Evolutionary conservation across 2,797 vertebrate species (phyloP), one percentile per base, ranked within the genome.

Genomic region (Phrynocephalus forsythii): DNA sequence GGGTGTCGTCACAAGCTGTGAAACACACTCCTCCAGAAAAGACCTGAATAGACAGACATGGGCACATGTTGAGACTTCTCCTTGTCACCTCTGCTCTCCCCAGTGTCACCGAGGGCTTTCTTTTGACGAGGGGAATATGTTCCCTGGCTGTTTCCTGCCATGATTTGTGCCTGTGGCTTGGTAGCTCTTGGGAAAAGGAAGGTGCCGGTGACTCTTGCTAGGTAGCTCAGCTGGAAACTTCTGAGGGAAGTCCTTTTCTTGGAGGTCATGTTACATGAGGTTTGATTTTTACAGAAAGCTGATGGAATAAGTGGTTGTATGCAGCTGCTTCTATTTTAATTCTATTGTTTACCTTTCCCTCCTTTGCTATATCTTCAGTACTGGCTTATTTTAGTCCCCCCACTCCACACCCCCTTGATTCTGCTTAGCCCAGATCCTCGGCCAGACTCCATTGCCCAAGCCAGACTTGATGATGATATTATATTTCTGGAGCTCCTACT

Each of bases 131-230:
- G 4, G n/a, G 3, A 30, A 71, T 24, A 71, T 11, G 22, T 71
- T 48, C 79, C 56, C 82, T 82, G 75, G 83, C 83, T 80, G 83
- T 85, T 88, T 85, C 87, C 83, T 85, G 69, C 83, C 75, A n/a
- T 73, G 60, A 85, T 44, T 67, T 66, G 22, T 80, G n/a, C 82
- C 80, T 87, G 67, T 83, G 81, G 77, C 80, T 88, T 76, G 87
- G 80, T 44, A 91, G 16, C 69, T 66, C 44, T 38, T 75, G 24
- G 78, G 80, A 26, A 88, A 80, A 80, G 60, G 82, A 84, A 73
- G 60, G 78, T 73, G 66, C 68, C 16, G 15, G 13, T n/a, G 69
- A 75, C 24, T 69, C 28, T 50, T 75, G 83, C 69, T 38, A 75
- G 60, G 78, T n/a, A 67, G 77, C 16, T 24, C 77, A 80, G 79